Percentiles rank a stretch among this genome's conserved stretches.
Evolutionary conservation across 1,140 invertebrate genomes (phyloP).

Genomic region (Macrobrachium nipponense): DNA sequence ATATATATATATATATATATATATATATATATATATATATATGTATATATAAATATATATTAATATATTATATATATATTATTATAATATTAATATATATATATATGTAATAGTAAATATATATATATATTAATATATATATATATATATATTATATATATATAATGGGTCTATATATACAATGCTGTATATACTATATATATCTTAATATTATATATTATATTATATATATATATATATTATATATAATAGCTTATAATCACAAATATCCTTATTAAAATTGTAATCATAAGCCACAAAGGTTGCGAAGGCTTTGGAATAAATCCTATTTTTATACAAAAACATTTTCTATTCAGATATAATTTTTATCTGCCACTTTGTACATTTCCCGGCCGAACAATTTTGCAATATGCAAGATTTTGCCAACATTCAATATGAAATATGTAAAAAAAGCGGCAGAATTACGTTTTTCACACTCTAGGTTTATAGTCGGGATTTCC

Average conservation of each 20-base stretch:
- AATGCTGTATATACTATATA: constrained; percentile 30
- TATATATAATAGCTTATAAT: not conserved
- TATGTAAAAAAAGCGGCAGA: too few species aligned
- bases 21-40: constrained; percentile 28
- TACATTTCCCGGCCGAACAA: too few species aligned
- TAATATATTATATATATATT: constrained; percentile 27
- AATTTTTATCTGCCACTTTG: too few species aligned
- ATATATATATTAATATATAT: too few species aligned
- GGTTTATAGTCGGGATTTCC: too few species aligned
- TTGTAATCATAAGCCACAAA: not conserved
- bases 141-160: constrained; percentile 11
- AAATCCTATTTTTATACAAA: too few species aligned
- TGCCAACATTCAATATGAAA: too few species aligned
- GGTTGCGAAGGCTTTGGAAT: too few species aligned
- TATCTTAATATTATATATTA: constrained; percentile 26
- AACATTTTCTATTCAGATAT: too few species aligned
- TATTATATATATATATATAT: constrained; percentile 27
- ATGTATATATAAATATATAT: constrained; percentile 33
- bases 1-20: constrained; percentile 19
- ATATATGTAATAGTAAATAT: too few species aligned
- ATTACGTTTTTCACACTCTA: too few species aligned
- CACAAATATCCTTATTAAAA: not conserved
- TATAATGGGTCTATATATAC: constrained; percentile 13
- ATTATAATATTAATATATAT: constrained; percentile 15
- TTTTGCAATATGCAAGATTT: too few species aligned